Evolutionary conservation across 1,140 invertebrate genomes (phyloP).

Genomic region (Scaptomyza graminum): DNA sequence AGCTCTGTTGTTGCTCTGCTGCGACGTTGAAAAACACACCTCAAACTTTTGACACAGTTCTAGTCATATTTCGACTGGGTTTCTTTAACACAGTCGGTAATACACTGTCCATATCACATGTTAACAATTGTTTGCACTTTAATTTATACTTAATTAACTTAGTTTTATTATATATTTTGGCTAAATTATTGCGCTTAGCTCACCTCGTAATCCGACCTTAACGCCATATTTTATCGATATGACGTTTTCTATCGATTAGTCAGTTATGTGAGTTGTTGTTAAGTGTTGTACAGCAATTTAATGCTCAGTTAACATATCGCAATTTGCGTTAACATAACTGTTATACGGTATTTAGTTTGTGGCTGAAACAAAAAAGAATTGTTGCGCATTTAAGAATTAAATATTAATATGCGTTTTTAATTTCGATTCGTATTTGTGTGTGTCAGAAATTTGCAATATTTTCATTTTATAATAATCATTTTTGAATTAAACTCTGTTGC

Average conservation of each 20-base stretch:
- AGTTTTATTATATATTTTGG: slow-evolving; percentile 52
- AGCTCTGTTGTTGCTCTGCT: slow-evolving; percentile 46
- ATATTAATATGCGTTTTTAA: background rate
- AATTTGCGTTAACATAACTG: slow-evolving; percentile 25
- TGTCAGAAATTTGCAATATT: background rate
- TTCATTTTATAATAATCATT: background rate
- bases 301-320: background rate
- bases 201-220: slow-evolving; percentile 83
- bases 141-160: slow-evolving; percentile 66
- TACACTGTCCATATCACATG: slow-evolving; percentile 21
- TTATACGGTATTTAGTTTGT: background rate
- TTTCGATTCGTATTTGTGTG: background rate
- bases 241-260: slow-evolving; percentile 32
- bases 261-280: background rate
- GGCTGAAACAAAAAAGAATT: background rate
- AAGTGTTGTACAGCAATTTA: slow-evolving; percentile 15
- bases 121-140: slow-evolving; percentile 60
- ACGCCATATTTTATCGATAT: slow-evolving; percentile 77
- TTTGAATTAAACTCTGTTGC: background rate
- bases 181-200: slow-evolving; percentile 62
- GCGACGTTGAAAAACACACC: slow-evolving; percentile 43
- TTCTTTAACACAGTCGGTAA: slow-evolving; percentile 3
- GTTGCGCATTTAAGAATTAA: background rate
- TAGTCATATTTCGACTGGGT: background rate
- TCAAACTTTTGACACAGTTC: slow-evolving; percentile 36